These are phyloP conservation scores for Platichthys stellatus DNA, from an alignment of 2,113 vertebrate genomes.

Conservation along the genomic window DNA sequence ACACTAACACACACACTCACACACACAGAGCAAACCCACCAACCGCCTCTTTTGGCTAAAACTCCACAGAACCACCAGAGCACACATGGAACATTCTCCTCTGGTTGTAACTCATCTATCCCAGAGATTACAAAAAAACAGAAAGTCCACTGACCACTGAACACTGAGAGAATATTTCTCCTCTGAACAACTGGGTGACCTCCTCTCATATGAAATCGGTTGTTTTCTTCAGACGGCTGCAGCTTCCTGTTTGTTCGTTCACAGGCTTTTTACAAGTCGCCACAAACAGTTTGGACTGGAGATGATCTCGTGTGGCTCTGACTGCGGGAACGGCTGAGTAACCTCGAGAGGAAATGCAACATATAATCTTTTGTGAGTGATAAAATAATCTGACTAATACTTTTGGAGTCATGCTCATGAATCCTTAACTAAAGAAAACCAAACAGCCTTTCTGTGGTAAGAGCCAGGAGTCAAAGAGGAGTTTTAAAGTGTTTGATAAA, in stretches of 20 bases:
- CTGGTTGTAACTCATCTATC: not conserved
- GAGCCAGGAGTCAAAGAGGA: no score
- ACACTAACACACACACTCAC: not conserved
- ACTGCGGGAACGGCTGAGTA: constrained; percentile 26
- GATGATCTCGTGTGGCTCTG: constrained; percentile 15
- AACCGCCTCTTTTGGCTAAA: constrained; percentile 12
- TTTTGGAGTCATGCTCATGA: not conserved
- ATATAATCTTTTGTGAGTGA: no score
- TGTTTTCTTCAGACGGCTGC: constrained; percentile 1
- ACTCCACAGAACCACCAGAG: not conserved
- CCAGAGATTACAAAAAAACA: not conserved
- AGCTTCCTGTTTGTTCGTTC: constrained; percentile 63
- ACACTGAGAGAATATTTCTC: not conserved
- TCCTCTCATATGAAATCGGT: not conserved
- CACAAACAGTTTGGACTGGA: constrained; percentile 53
- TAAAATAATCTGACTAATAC: not conserved
- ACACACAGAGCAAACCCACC: constrained; percentile 17
- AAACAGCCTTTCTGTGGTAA: no score
- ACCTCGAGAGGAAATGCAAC: not conserved
- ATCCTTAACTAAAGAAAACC: no score
- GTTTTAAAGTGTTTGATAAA: no score
- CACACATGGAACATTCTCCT: constrained; percentile 17
- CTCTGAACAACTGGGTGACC: not conserved
- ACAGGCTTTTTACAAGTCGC: constrained; percentile 58
- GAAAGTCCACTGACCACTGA: not conserved